Base-by-base conservation (phyloP, 2,797 vertebrate genomes). In the Acanthiza pusilla region DNA sequence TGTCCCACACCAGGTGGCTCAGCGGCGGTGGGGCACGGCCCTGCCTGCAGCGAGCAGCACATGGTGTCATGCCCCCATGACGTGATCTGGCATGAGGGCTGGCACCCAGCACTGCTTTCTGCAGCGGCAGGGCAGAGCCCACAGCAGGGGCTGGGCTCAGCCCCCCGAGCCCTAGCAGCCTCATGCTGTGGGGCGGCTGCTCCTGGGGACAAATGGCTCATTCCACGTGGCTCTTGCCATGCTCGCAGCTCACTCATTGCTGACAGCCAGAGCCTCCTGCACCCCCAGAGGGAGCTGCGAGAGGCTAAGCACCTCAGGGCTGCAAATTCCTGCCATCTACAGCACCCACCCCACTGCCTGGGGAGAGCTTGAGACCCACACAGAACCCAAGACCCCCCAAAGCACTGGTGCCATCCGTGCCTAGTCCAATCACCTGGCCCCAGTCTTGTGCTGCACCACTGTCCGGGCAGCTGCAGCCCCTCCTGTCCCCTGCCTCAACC, bases 291-390 rank as follows among this genome's bases (percentile, higher is more conserved):
- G 2, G 15, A 48, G 77, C 88, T n/a, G n/a, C 3, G 1, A 55
- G 63, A 23, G 53, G 19, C 40, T 67, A 54, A 22, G 9, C 1
- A 1, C 0, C 3, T 11, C 5, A 1, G 55, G 34, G 38, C 36
- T 74, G 70, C 54, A 5, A 6, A 7, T 5, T n/a, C 57, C 66
- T 47, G 57, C 32, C 23, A 5, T 3, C 15, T 1, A 3, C 65
- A 43, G 36, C 8, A 2, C 25, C 54, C 38, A 32, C 10, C 22
- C 25, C 1, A 1, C 2, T 1, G 38, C 16, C 38, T 53, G 60
- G 1, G 22, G 36, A 32, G 19, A 45, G 32, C 23, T 12, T 8
- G 40, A 53, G 45, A 19, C 32, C 47, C 77, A 14, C 30, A 13
- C 15, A 25, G 63, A n/a, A 11, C 10, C 11, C 3, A 11, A 30